These are phyloP conservation scores for Neosalanx taihuensis DNA, from an alignment of 2,797 vertebrate species.

Conservation along the genomic window DNA sequence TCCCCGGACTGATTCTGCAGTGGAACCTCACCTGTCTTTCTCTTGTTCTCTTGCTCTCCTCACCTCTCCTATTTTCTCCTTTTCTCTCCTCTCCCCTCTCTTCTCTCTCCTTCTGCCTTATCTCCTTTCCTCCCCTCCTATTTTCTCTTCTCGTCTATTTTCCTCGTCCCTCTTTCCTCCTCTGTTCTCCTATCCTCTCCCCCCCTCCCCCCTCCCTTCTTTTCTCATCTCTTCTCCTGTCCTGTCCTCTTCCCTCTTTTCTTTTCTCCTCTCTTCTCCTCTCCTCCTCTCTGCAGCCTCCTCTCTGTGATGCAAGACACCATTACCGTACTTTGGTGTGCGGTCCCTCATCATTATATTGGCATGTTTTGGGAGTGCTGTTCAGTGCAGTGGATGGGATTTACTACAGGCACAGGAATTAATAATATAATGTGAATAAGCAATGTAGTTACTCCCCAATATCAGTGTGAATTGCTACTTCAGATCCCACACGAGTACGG, in stretches of 20 bases:
- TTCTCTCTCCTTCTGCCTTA: too few species aligned
- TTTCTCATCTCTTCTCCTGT: neutral
- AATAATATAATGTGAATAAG: too few species aligned
- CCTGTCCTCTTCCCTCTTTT: neutral
- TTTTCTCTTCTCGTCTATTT: neutral
- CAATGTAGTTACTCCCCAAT: too few species aligned
- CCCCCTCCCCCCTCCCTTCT: too few species aligned
- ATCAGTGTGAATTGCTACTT: too few species aligned
- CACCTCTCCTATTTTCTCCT: constrained; percentile 6
- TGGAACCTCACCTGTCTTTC: neutral
- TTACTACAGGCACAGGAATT: too few species aligned
- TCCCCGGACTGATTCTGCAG: constrained; percentile 30
- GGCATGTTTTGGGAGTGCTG: constrained; percentile 38
- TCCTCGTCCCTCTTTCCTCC: neutral
- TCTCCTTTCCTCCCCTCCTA: too few species aligned
- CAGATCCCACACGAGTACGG: too few species aligned
- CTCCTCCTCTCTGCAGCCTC: neutral
- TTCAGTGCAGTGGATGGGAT: too few species aligned
- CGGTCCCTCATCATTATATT: constrained; percentile 40
- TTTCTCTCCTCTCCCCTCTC: neutral
- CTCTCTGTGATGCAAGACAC: constrained; percentile 45
- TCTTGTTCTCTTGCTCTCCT: too few species aligned
- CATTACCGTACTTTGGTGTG: constrained; percentile 47
- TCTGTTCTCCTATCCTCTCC: neutral
- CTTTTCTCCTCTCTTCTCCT: neutral